phyloP scores from a whole-genome alignment of 2,888 invertebrate species.

The Chymomyza caudatula region DNA sequence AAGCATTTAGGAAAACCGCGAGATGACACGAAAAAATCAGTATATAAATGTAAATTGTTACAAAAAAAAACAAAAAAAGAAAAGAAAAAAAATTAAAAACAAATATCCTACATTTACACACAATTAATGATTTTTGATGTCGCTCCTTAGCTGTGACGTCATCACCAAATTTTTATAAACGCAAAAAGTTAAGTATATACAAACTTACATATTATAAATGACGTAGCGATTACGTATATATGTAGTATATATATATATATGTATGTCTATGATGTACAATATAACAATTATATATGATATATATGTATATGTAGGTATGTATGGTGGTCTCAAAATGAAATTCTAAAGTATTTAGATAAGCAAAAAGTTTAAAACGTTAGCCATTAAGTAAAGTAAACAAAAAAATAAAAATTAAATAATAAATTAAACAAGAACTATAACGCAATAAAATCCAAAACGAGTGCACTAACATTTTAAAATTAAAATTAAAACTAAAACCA shows the following conservation, averaged over 20 bases:
- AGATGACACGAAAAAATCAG: constrained; percentile 20
- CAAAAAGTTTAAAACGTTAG: constrained; percentile 55
- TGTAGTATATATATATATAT: constrained; percentile 31
- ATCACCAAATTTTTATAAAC: constrained; percentile 65
- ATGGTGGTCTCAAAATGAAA: constrained; percentile 66
- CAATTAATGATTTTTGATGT: constrained; percentile 70
- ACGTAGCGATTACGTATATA: constrained; percentile 41
- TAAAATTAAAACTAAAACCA: not conserved
- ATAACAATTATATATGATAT: constrained; percentile 54
- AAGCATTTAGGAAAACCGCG: constrained; percentile 69
- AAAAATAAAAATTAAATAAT: constrained; percentile 25
- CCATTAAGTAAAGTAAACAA: constrained; percentile 36
- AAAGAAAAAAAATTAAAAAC: constrained; percentile 31
- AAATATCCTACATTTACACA: constrained; percentile 43
- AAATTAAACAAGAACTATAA: not conserved
- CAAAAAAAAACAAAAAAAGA: constrained; percentile 9
- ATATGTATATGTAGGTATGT: constrained; percentile 47
- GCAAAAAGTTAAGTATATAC: constrained; percentile 24
- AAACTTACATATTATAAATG: constrained; percentile 25
- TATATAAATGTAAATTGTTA: not conserved
- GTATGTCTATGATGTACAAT: constrained; percentile 48
- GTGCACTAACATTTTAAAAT: constrained; percentile 27
- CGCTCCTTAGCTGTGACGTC: constrained; percentile 56
- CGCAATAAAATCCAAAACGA: constrained; percentile 13
- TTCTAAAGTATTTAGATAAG: constrained; percentile 73